Evolutionary conservation across 1,140 invertebrate species (phyloP), one percentile per base, ranked within the genome.

Genomic region (Lineus longissimus): DNA sequence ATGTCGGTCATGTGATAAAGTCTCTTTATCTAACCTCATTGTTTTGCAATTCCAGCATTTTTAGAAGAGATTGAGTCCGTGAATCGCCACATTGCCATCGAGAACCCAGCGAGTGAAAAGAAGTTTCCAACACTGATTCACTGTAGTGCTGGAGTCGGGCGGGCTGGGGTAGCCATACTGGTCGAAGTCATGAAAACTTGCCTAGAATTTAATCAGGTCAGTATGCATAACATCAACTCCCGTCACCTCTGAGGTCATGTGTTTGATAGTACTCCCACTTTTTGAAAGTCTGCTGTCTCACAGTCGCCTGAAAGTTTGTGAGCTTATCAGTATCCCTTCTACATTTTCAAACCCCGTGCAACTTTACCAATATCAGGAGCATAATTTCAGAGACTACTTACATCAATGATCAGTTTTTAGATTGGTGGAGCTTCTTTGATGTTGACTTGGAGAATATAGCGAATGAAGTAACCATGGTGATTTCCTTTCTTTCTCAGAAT

Each of bases 71-170:
- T 94, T 67, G 91, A 89, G 73, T 91, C 89, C 0, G 89, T 94
- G 1, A 85, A 90, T 30, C 83, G 90, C 73, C 87, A 91, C 62
- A 73, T 76, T 7, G 74, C 78, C 22, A 74, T 70, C 45, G 77
- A 80, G 31, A 88, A 90, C 62, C 86, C 85, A 43, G 84, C 85
- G 0, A 85, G 87, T 13, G 86, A 88, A 43, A 89, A 90, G 75
- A 86, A 47, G 84, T 89, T 94, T 23, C 94, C 94, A 1, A 94
- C 97, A 72, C 87, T 97, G 30, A 92, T 97, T 36, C 95, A 97
- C 79, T 97, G 95, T 81, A 95, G 91, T 73, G 94, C 95, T 47
- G 96, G 95, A 9, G 97, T 98, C 69, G 95, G 95, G 55, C 86
- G 95, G 70, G 97, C 95, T 79, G 95, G 95, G 91, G 83, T 91